phyloP scores from a whole-genome alignment of 2,113 vertebrate genomes.

The Grus americana region DNA sequence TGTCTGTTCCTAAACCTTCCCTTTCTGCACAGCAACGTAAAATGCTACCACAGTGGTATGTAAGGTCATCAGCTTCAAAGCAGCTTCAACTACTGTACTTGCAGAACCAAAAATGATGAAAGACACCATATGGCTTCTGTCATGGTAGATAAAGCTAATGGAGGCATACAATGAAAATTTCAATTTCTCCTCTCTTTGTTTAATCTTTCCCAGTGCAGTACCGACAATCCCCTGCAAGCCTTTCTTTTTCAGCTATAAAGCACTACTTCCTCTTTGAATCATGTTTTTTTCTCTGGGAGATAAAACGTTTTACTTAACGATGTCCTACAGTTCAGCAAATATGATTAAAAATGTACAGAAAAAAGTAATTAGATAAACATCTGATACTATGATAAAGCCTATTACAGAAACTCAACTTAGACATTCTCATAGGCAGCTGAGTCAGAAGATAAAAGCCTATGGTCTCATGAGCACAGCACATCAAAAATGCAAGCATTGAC shows the following conservation, averaged over 20 bases:
- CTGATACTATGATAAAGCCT: conserved; percentile 28
- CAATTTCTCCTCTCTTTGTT: conserved; percentile 29
- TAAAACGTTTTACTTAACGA: conserved; percentile 47
- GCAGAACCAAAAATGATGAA: conserved; percentile 60
- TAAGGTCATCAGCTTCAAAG: conserved; percentile 65
- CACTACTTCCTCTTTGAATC: background rate
- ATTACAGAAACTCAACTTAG: conserved; percentile 25
- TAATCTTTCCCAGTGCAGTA: conserved; percentile 29
- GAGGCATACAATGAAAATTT: conserved; percentile 49
- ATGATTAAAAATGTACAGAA: conserved; percentile 21
- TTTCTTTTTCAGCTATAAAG: conserved; percentile 15
- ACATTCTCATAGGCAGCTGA: conserved; percentile 16
- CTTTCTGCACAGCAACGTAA: conserved; percentile 47
- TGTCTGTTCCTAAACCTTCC: conserved; percentile 47
- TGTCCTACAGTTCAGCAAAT: conserved; percentile 10
- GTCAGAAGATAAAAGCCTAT: conserved; percentile 49
- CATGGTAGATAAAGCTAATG: conserved; percentile 56
- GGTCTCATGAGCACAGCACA: background rate
- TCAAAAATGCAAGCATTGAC: conserved; percentile 64
- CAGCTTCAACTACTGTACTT: conserved; percentile 55
- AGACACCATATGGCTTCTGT: conserved; percentile 65
- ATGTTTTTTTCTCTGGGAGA: background rate
- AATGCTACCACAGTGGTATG: conserved; percentile 58
- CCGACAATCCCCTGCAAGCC: background rate
- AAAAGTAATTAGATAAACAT: conserved; percentile 46